Evolutionary conservation across 2,113 vertebrate species (phyloP), one percentile per base, ranked within the genome.

Genomic region (Phyllostomus discolor): DNA sequence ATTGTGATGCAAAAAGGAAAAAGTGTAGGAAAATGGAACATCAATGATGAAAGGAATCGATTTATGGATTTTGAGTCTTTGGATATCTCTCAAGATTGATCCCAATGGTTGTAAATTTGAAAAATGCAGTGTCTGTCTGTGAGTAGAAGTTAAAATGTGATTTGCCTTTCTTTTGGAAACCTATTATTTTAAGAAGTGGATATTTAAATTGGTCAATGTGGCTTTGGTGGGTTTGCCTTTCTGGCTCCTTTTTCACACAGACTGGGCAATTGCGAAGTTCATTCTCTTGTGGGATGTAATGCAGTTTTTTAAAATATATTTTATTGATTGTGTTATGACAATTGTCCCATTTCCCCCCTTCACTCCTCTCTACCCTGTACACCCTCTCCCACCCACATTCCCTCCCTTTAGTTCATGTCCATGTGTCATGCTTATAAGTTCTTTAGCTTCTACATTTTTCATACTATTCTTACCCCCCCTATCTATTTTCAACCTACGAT

Each of bases 1-100:
- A 62, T 52, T 87, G 59, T 95, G 59, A 94, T 87, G 52, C 22
- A 88, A 83, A 96, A 93, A 64, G 12, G 9, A 84, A 59, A 96
- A 82, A 41, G 35, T 64, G 0, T 38, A 82, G 26, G 41, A 35
- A 67, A 84, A 62, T 73, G 28, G 84, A 89, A 95, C 89, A 85
- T 43, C 94, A 93, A 95, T 57, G 46, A 35, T n/a, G 69, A 80
- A 73, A 87, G 20, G 20, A 92, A 87, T 94, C 46, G 22, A 50
- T 66, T 9, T 67, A 92, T 82, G 7, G 9, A 95, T 96, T 94
- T 88, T 33, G 64, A 78, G 24, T 54, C 79, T 90, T 70, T 48
- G 48, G 62, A 43, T 90, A 67, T 92, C 33, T 88, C 52, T 22
- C 10, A 41, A 82, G 67, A 95, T 50, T 54, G 87, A 92, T 73